phyloP scores from a whole-genome alignment of 2,888 invertebrate species.

The Tetramorium bicarinatum region DNA sequence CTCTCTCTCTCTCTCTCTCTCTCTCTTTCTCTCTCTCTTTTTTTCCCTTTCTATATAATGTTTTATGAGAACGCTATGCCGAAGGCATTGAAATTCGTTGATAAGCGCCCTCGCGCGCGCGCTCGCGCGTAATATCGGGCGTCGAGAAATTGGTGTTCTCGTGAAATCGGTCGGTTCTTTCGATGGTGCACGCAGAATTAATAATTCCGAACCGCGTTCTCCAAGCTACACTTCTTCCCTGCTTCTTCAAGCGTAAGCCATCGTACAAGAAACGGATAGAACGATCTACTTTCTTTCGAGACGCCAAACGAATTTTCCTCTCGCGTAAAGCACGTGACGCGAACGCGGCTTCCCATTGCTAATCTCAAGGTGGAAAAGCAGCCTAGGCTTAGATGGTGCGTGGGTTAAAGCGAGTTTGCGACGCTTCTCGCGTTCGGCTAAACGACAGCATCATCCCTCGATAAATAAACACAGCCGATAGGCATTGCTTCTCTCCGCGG shows the following conservation, averaged over 20 bases:
- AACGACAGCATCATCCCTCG: slow-evolving; percentile 65
- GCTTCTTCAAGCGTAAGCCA: background rate
- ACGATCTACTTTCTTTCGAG: background rate
- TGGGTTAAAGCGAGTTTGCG: slow-evolving; percentile 29
- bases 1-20: background rate
- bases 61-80: slow-evolving; percentile 64
- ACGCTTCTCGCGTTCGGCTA: slow-evolving; percentile 42
- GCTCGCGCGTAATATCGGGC: slow-evolving; percentile 40
- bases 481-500: slow-evolving; percentile 70
- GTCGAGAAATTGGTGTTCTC: slow-evolving; percentile 42
- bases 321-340: background rate
- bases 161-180: slow-evolving; percentile 25
- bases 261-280: background rate
- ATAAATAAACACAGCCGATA: slow-evolving; percentile 72
- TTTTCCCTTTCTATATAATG: background rate
- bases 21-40: background rate
- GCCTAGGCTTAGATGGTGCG: slow-evolving; percentile 3
- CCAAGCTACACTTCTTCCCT: background rate
- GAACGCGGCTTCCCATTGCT: slow-evolving; percentile 1
- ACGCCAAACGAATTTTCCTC: slow-evolving; percentile 5
- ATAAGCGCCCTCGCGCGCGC: slow-evolving; percentile 68
- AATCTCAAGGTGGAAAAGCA: slow-evolving; percentile 31
- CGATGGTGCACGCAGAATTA: background rate
- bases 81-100: slow-evolving; percentile 80
- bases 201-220: slow-evolving; percentile 6